phyloP scores from a whole-genome alignment of 2,113 vertebrate species.

The Narcine bancroftii region DNA sequence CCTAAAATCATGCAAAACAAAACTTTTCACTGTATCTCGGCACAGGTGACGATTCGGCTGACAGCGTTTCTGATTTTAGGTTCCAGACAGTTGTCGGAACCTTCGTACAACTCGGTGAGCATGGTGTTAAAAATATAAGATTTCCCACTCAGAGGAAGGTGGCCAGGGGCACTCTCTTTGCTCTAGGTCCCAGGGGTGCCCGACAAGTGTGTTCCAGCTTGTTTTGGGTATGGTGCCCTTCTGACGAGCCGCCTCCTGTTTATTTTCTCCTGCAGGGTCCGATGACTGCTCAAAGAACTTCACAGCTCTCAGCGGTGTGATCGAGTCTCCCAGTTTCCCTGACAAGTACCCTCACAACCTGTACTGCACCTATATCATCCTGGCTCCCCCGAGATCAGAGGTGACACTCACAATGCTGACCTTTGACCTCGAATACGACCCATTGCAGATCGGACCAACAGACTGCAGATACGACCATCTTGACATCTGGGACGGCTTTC shows the following conservation, averaged over 20 bases:
- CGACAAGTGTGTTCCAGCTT: neutral
- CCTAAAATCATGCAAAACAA: too few species aligned
- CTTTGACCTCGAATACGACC: constrained; percentile 94
- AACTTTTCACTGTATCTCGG: too few species aligned
- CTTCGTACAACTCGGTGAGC: too few species aligned
- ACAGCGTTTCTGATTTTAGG: too few species aligned
- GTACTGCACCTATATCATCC: constrained; percentile 89
- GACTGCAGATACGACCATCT: constrained; percentile 98
- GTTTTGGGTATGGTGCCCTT: neutral
- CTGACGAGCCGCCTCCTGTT: neutral
- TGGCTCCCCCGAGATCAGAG: constrained; percentile 87
- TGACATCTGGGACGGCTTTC: constrained; percentile 95
- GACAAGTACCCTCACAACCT: constrained; percentile 98
- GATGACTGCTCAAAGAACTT: constrained; percentile 97
- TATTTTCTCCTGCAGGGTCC: constrained; percentile 64
- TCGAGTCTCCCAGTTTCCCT: constrained; percentile 89
- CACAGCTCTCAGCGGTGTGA: constrained; percentile 74
- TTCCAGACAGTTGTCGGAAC: too few species aligned
- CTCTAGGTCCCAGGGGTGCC: too few species aligned
- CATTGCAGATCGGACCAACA: constrained; percentile 77
- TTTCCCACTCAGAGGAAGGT: too few species aligned
- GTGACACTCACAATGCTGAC: constrained; percentile 85
- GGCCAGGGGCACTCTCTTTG: too few species aligned
- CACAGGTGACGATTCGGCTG: too few species aligned
- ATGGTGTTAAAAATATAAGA: too few species aligned